These are phyloP conservation scores for Drosophila athabasca DNA, from an alignment of 1,140 invertebrate species.

Conservation along the genomic window DNA sequence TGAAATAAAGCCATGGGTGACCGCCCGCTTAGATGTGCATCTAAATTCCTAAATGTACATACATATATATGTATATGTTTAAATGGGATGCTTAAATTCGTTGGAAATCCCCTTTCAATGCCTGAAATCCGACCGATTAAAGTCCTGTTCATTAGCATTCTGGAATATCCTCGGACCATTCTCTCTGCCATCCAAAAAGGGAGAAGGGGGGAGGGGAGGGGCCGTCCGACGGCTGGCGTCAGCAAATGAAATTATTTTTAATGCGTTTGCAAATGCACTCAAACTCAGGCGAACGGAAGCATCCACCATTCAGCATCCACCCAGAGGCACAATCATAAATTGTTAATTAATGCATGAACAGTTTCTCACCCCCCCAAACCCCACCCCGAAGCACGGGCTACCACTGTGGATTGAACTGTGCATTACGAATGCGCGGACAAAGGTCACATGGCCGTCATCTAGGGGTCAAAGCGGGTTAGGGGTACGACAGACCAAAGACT, in stretches of 20 bases:
- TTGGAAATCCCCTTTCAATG: constrained; percentile 7
- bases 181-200: too few species aligned
- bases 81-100: too few species aligned
- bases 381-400: constrained; percentile 10
- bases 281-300: constrained; percentile 39
- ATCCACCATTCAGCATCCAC: constrained; percentile 8
- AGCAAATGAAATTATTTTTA: constrained; percentile 74
- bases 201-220: too few species aligned
- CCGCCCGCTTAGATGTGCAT: background rate
- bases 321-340: constrained; percentile 58
- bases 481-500: background rate
- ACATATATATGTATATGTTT: too few species aligned
- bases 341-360: constrained; percentile 78
- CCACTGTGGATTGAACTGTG: constrained; percentile 36
- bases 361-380: constrained; percentile 47
- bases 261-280: constrained; percentile 75
- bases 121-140: constrained; percentile 27
- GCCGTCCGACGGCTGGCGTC: constrained; percentile 11
- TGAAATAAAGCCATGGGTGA: constrained; percentile 9
- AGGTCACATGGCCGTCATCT: constrained; percentile 41
- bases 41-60: background rate
- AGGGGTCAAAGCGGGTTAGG: background rate
- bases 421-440: background rate
- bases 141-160: constrained; percentile 34
- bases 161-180: background rate